Percentiles rank a stretch among this genome's conserved stretches.
phyloP scores from a whole-genome alignment of 2,797 vertebrate genomes.

The Pipistrellus pygmaeus region DNA sequence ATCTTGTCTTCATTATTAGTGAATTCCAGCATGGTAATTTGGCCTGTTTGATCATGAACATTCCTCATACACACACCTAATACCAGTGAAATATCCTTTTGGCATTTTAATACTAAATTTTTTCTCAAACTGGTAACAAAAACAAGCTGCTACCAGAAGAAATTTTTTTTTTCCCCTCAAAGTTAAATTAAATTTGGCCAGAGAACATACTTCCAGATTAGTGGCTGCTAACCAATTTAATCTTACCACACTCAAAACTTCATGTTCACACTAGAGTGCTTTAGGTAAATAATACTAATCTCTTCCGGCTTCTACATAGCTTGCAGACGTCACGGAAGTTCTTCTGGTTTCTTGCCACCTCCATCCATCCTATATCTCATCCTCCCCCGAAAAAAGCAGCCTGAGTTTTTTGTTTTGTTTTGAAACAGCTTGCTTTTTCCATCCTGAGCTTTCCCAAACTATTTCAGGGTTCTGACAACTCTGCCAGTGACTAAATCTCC shows the following conservation, averaged over 20 bases:
- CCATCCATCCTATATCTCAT: not conserved
- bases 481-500: slow-evolving; percentile 85
- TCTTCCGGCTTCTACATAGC: not conserved
- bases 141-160: slow-evolving; percentile 43
- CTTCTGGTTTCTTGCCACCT: slow-evolving; percentile 43
- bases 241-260: slow-evolving; percentile 42
- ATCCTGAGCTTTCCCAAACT: slow-evolving; percentile 82
- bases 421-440: slow-evolving; percentile 80
- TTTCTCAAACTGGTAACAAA: slow-evolving; percentile 54
- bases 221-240: slow-evolving; percentile 11
- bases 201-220: slow-evolving; percentile 44
- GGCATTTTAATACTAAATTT: not conserved
- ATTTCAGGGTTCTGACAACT: slow-evolving; percentile 86
- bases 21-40: not conserved
- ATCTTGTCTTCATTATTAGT: slow-evolving; percentile 24
- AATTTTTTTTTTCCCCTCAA: not conserved
- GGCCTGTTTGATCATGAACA: not conserved
- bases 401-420: slow-evolving; percentile 56
- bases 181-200: slow-evolving; percentile 59
- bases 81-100: not conserved
- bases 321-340: slow-evolving; percentile 17
- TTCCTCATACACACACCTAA: not conserved
- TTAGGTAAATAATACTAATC: slow-evolving; percentile 8
- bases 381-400: not conserved
- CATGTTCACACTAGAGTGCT: not conserved